These are phyloP conservation scores for Ferdinandea cuprea DNA, from an alignment of 2,888 invertebrate genomes.

Conservation along the genomic window DNA sequence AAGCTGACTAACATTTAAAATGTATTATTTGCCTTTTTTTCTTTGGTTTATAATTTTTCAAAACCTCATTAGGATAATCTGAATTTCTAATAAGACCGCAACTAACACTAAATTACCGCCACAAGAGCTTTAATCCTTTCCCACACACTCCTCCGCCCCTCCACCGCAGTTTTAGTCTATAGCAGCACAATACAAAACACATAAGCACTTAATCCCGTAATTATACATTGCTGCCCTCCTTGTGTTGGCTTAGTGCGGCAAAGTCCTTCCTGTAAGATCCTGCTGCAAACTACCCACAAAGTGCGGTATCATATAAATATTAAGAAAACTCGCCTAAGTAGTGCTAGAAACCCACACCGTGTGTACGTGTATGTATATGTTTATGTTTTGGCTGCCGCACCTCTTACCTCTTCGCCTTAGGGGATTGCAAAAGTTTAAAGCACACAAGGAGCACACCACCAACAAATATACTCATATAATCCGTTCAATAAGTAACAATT, in stretches of 20 bases:
- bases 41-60: neutral
- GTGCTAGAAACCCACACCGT: neutral
- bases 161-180: too few relatives aligned
- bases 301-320: constrained; percentile 21
- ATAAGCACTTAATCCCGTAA: constrained; percentile 64
- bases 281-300: constrained; percentile 29
- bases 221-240: constrained; percentile 48
- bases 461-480: constrained; percentile 15
- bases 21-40: neutral
- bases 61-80: constrained; percentile 29
- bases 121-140: constrained; percentile 45
- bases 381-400: too few relatives aligned
- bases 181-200: constrained; percentile 22
- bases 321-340: constrained; percentile 19
- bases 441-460: neutral
- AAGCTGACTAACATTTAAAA: too few relatives aligned
- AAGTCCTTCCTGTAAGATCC: neutral
- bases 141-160: neutral
- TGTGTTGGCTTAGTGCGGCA: constrained; percentile 5
- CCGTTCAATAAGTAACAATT: constrained; percentile 53
- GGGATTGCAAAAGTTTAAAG: constrained; percentile 17
- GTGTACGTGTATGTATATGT: too few relatives aligned
- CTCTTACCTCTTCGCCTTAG: too few relatives aligned
- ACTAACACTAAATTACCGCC: constrained; percentile 46
- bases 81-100: constrained; percentile 52